Evolutionary conservation across 92 coral and sea anemone genomes (phyloP), one percentile per base, ranked within the genome.

Genomic region (Scolanthus callimorphus): DNA sequence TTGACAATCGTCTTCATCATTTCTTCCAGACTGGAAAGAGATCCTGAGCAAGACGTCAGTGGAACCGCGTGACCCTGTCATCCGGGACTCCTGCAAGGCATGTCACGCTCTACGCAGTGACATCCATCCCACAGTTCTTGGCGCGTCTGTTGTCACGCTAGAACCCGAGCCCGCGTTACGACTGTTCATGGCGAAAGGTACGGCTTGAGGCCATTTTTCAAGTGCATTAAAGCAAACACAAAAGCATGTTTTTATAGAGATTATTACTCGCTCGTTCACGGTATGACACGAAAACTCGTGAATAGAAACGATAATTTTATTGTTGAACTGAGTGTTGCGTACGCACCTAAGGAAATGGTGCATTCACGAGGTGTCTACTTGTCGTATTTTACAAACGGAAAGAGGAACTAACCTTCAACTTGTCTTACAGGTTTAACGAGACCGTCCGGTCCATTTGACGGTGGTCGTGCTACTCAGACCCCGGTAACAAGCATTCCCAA

Each of bases 121-220:
- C 59, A 57, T 73, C 39, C 83, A 90, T 13, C 90, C 96, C 3
- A 52, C 78, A 54, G 73, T 92, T 17, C 65, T 88, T 23, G 96
- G 98, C 60, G 90, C 88, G 11, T 79, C 85, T 43, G 65, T 92
- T 23, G 80, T 86, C 28, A 76, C 87, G 1, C 59, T 92, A 48
- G 96, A 89, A 51, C 95, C 91, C 48, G 98, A 92, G 76, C 85
- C 96, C 11, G 77, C 94, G 15, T 68, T 92, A 52, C 81, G 89
- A 46, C 75, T 92, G 39, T 90, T 88, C 77, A 79, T 88, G 85
- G 98, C 98, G 12, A 92, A 82, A 89, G 98, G 98, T 92, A 48
- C 43, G 63, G 6, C 41, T n/a, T n/a, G n/a, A n/a, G n/a, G n/a
- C n/a, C n/a, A n/a, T n/a, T n/a, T n/a, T n/a, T n/a, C n/a, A n/a